Percentiles rank a stretch among this genome's conserved stretches.
These are phyloP conservation scores for Thereuonema tuberculata DNA, from an alignment of 1,140 invertebrate genomes.

Conservation along the genomic window DNA sequence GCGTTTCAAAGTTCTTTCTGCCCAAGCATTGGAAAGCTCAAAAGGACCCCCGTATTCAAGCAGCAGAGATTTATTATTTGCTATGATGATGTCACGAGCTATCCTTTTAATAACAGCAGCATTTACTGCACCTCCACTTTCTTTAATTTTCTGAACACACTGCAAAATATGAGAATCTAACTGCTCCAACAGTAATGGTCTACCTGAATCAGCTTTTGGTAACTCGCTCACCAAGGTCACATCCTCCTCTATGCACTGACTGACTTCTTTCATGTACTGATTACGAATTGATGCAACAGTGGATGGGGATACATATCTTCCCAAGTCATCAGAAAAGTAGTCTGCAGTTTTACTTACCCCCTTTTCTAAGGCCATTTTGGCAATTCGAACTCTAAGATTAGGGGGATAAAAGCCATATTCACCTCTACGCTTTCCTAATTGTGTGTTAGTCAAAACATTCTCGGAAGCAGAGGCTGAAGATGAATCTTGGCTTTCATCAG, in stretches of 20 bases:
- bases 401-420: conserved; percentile 8
- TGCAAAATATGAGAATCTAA: conserved; percentile 8
- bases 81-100: not conserved
- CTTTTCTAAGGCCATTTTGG: conserved; percentile 3
- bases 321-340: conserved; percentile 2
- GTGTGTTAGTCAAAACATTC: not conserved
- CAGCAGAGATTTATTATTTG: not conserved
- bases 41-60: conserved; percentile 4
- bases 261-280: conserved; percentile 4
- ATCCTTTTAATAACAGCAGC: conserved; percentile 4
- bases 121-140: conserved; percentile 2
- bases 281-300: conserved; percentile 6
- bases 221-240: not conserved
- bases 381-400: not conserved
- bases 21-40: conserved; percentile 5
- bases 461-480: no score
- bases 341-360: conserved; percentile 5
- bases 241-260: conserved; percentile 1
- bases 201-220: not conserved
- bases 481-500: no score
- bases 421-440: not conserved
- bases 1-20: not conserved
- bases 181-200: conserved; percentile 1
- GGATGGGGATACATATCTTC: conserved; percentile 2
- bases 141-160: conserved; percentile 2